Evolutionary conservation across 2,113 vertebrate species (phyloP), one percentile per base, ranked within the genome.

Genomic region (Stigmatopora nigra): DNA sequence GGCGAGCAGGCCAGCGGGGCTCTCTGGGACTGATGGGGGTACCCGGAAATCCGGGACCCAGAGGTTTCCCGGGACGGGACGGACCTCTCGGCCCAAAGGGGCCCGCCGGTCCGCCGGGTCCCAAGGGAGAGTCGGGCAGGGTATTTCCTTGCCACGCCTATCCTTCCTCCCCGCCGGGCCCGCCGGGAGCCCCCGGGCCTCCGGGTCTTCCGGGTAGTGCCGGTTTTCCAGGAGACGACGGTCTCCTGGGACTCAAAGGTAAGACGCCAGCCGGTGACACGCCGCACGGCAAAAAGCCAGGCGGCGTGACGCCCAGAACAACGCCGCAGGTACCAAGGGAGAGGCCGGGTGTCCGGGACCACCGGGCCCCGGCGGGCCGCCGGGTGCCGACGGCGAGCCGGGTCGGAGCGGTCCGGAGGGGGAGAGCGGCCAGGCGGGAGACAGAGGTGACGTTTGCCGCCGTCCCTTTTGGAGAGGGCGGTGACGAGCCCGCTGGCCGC

Each of bases 291-390:
- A 63, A 5, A 25, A 49, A 49, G 31, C 25, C 22, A 5, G 11
- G 4, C 2, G 15, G 52, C 5, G 13, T 31, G 11, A 56, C 11
- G 2, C 7, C 22, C 16, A 3, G 22, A 56, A 13, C 5, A 22
- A 36, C 67, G 57, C 83, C 83, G 31, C 71, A 88, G 86, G 86
- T 20, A 3, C 15, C 2, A 79, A 70, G 19, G 86, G 86, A 13
- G 12, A 66, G 12, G 5, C 7, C 0, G 88, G 88, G 3, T 0
- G 0, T 25, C 2, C 5, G 0, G 87, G 87, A 22, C 19, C 2
- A 2, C 35, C 16, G 1, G 88, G 88, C 7, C 11, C 1, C 4
- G 1, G 0, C 0, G 88, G 88, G 4, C 41, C 47, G 1, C 22
- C 5, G 0, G 88, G 88, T 61, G 8, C 6, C 13, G 14, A 5